Percentiles rank a stretch among this genome's conserved stretches.
These are phyloP conservation scores for Capromys pilorides DNA, from an alignment of 2,797 vertebrate species.

Conservation along the genomic window DNA sequence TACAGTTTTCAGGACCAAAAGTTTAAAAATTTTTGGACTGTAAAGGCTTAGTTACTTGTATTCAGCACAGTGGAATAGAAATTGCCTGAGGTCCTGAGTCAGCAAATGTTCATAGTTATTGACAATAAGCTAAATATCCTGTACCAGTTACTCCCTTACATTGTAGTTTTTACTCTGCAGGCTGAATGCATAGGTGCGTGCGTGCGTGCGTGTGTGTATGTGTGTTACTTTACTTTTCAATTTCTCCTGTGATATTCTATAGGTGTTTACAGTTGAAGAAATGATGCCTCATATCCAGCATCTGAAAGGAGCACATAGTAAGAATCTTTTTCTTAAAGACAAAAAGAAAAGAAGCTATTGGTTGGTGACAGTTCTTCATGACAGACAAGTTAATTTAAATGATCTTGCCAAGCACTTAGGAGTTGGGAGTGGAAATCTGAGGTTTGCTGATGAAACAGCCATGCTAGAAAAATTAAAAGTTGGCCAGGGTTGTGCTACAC, in stretches of 20 bases:
- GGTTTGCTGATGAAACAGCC: constrained; percentile 92
- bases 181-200: neutral
- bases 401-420: constrained; percentile 93
- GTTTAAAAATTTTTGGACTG: neutral
- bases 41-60: neutral
- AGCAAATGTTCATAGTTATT: neutral
- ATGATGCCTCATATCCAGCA: constrained; percentile 96
- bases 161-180: neutral
- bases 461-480: constrained; percentile 95
- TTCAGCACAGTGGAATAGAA: neutral
- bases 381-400: constrained; percentile 92
- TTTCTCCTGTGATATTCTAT: constrained; percentile 64
- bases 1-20: neutral
- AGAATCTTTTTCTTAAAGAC: constrained; percentile 97
- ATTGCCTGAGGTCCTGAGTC: neutral
- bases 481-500: constrained; percentile 92
- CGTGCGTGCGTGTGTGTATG: neutral
- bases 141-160: neutral
- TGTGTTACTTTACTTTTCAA: neutral
- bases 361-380: constrained; percentile 91
- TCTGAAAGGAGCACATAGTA: constrained; percentile 90
- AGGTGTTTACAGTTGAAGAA: constrained; percentile 97
- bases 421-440: constrained; percentile 91
- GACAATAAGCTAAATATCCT: neutral
- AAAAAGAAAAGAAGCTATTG: constrained; percentile 96